Evolutionary conservation across 2,797 vertebrate species (phyloP).

Genomic region (Rhinogobio ventralis): DNA sequence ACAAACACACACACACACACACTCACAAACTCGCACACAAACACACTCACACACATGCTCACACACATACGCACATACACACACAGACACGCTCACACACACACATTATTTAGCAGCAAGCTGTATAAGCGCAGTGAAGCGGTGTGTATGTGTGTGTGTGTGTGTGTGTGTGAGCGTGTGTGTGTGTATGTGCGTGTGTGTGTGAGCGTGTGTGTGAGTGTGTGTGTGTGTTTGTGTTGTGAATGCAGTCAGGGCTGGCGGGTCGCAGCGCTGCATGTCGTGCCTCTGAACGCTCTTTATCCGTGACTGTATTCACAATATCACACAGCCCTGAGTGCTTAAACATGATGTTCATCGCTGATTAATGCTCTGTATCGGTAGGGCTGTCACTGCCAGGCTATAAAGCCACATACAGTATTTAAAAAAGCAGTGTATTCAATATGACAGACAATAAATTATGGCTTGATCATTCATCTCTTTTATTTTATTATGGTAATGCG

Average conservation of each 20-base stretch:
- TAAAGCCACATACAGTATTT: background rate
- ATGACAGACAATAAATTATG: slow-evolving; percentile 24
- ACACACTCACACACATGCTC: too few relatives aligned
- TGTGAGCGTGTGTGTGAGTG: too few relatives aligned
- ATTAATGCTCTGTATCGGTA: background rate
- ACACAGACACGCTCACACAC: too few relatives aligned
- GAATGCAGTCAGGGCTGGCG: background rate
- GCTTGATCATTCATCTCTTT: background rate
- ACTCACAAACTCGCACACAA: too few relatives aligned
- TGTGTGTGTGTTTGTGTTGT: background rate
- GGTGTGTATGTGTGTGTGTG: too few relatives aligned
- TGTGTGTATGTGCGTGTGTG: background rate
- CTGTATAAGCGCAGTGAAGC: too few relatives aligned
- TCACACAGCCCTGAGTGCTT: background rate
- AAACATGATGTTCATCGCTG: background rate
- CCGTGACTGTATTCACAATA: background rate
- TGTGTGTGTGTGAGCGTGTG: too few relatives aligned
- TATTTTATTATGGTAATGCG: slow-evolving; percentile 24
- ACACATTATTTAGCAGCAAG: too few relatives aligned
- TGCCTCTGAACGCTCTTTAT: background rate
- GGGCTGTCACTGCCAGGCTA: background rate
- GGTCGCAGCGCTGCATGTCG: background rate
- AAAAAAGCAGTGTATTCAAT: background rate
- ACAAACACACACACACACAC: too few relatives aligned
- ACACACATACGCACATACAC: too few relatives aligned